Conservation (phyloP, 2,888 invertebrate species). For the Pheosia gnoma region DNA sequence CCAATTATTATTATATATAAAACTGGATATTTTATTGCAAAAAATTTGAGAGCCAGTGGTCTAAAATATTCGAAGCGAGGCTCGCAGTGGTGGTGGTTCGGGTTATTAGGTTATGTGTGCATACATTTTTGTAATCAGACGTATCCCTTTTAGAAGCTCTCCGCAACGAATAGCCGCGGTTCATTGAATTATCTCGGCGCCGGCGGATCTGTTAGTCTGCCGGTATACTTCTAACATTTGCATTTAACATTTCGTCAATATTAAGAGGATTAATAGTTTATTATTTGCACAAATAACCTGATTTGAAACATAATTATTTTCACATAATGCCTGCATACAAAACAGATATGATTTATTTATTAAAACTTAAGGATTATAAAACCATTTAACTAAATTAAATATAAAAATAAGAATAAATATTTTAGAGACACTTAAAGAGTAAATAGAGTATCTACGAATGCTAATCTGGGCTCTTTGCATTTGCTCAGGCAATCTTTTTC, state of each 20-base stretch:
- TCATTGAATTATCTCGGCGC: conserved; percentile 48
- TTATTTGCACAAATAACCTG: no score
- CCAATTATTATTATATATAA: no score
- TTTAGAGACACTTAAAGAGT: no score
- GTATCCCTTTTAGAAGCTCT: conserved; percentile 43
- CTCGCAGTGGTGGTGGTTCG: conserved; percentile 27
- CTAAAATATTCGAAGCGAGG: conserved; percentile 10
- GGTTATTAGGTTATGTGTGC: conserved; percentile 45
- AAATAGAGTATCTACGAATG: no score
- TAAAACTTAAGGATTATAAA: no score
- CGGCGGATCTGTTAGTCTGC: conserved; percentile 21
- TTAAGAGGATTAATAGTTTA: neutral
- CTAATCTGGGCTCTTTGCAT: no score
- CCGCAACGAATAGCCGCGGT: conserved; percentile 32
- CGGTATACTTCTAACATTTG: conserved; percentile 13
- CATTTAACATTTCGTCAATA: conserved; percentile 16
- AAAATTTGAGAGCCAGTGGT: conserved; percentile 26
- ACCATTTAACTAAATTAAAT: no score
- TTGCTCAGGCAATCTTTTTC: no score
- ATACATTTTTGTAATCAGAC: conserved; percentile 58
- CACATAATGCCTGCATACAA: no score
- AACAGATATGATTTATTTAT: no score
- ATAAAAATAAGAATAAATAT: no score
- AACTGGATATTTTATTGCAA: neutral
- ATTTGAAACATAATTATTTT: no score